Conservation (phyloP, 2,888 invertebrate genomes). For the Octonoba sinensis region DNA sequence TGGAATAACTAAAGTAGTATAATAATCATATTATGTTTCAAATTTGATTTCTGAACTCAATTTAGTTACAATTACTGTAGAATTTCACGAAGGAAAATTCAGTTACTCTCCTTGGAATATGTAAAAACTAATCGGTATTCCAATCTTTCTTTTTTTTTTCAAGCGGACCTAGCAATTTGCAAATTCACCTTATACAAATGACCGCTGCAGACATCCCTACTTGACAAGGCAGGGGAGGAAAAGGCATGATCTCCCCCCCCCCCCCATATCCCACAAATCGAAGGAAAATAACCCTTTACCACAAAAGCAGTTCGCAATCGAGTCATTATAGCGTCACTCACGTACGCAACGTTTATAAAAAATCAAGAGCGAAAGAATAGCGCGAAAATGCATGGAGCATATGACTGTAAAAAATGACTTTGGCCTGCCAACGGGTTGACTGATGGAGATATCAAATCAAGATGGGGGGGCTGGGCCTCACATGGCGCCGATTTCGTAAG, state of each 20-base stretch:
- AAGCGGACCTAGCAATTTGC: neutral
- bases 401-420: conserved; percentile 51
- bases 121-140: too few relatives aligned
- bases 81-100: neutral
- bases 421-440: conserved; percentile 59
- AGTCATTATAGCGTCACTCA: too few relatives aligned
- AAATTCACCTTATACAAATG: neutral
- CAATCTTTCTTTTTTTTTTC: neutral
- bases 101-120: neutral
- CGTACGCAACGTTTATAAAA: neutral
- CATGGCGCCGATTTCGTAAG: conserved; percentile 61
- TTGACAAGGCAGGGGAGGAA: conserved; percentile 6
- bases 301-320: neutral
- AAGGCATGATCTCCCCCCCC: conserved; percentile 6
- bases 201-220: neutral
- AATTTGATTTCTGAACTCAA: too few relatives aligned
- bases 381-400: conserved; percentile 41
- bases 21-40: too few relatives aligned
- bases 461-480: conserved; percentile 63
- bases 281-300: neutral
- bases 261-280: neutral
- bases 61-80: neutral
- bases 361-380: neutral
- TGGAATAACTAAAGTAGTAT: too few relatives aligned
- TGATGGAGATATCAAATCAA: conserved; percentile 64